A percentile compares a stretch with the other conserved stretches of the same genome.
phyloP scores from a whole-genome alignment of 2,797 vertebrate species.

The Myotis findleyi region DNA sequence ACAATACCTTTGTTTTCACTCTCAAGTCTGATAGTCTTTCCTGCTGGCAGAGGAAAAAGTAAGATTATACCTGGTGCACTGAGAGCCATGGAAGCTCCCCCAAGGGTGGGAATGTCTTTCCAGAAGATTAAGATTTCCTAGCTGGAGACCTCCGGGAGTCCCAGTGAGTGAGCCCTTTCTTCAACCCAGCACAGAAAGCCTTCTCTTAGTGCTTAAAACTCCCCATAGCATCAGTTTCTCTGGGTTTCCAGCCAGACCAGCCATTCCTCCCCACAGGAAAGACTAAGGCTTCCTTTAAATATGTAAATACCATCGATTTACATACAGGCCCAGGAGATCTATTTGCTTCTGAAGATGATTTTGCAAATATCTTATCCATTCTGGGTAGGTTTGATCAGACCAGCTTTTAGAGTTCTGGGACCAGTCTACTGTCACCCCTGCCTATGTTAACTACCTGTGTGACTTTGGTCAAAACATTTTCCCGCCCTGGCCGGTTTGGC shows the following conservation, averaged over 20 bases:
- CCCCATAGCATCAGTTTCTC: neutral
- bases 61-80: neutral
- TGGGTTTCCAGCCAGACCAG: neutral
- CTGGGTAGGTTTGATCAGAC: neutral
- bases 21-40: conserved; percentile 31
- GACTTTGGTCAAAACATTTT: neutral
- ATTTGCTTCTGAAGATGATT: neutral
- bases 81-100: neutral
- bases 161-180: neutral
- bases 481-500: no score
- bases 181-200: neutral
- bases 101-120: neutral
- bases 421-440: neutral
- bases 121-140: neutral
- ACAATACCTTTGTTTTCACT: neutral
- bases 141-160: neutral
- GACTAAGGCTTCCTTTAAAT: neutral
- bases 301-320: neutral
- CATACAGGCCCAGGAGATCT: neutral
- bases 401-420: neutral
- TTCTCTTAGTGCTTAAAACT: neutral
- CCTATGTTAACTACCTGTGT: neutral
- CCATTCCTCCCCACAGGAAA: neutral
- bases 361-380: conserved; percentile 17
- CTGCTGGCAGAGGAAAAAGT: neutral